phyloP scores from a whole-genome alignment of 2,797 vertebrate genomes.

The Channallabes apus region DNA sequence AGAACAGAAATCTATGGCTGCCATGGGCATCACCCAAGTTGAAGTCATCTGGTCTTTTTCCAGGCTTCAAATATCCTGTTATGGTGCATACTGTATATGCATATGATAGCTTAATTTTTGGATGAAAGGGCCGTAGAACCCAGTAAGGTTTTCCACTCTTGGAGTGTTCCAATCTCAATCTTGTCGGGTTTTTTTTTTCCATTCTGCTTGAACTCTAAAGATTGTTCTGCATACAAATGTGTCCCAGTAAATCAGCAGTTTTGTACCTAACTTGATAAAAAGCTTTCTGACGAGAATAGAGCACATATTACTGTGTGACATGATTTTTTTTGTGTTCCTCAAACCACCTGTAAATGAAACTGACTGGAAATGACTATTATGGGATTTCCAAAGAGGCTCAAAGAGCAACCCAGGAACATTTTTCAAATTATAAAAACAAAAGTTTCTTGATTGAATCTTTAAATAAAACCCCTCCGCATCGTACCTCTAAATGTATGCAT shows the following conservation, averaged over 20 bases:
- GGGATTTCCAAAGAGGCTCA: background rate
- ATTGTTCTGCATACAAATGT: background rate
- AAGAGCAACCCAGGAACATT: background rate
- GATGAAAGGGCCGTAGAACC: no score
- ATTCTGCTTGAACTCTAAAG: background rate
- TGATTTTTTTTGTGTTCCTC: background rate
- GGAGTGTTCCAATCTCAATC: no score
- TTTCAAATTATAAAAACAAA: background rate
- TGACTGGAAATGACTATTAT: background rate
- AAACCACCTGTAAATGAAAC: background rate
- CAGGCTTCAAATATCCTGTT: no score
- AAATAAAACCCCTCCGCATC: background rate
- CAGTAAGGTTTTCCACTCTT: no score
- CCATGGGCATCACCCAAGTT: no score
- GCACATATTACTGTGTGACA: background rate
- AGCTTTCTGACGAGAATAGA: background rate
- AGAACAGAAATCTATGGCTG: no score
- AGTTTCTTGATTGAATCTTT: no score
- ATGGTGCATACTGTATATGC: no score
- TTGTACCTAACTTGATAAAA: background rate
- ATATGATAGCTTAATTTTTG: no score
- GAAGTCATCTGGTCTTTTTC: no score
- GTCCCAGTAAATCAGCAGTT: background rate
- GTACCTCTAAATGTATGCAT: background rate
- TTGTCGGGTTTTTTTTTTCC: background rate